These are phyloP conservation scores for Drosophila willistoni DNA, from an alignment of 1,140 invertebrate genomes.

Conservation along the genomic window DNA sequence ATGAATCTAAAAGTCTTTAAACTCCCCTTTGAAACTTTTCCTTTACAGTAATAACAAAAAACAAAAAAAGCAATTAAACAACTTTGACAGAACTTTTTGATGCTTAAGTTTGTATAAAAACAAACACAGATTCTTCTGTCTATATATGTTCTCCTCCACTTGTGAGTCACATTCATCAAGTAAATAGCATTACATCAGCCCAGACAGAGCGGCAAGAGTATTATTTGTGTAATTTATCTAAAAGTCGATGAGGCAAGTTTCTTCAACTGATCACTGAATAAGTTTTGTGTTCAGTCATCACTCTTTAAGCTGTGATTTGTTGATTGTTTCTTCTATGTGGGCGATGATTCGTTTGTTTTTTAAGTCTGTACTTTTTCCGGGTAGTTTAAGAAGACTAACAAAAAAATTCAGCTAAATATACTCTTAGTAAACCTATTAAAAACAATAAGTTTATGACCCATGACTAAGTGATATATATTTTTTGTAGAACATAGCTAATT, in stretches of 20 bases:
- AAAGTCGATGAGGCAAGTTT: constrained; percentile 43
- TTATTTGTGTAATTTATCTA: constrained; percentile 49
- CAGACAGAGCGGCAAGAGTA: neutral
- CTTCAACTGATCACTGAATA: constrained; percentile 16
- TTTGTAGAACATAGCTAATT: neutral
- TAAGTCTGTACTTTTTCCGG: neutral
- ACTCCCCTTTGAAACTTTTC: neutral
- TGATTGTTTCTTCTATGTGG: constrained; percentile 21
- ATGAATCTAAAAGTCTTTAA: neutral
- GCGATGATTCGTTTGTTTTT: constrained; percentile 33
- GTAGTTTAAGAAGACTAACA: neutral
- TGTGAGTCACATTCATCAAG: constrained; percentile 1
- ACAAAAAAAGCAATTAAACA: constrained; percentile 3
- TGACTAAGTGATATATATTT: neutral
- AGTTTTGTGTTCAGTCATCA: constrained; percentile 44
- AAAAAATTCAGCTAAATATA: neutral
- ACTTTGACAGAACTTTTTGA: neutral
- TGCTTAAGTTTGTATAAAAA: neutral
- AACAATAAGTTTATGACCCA: neutral
- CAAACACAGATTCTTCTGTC: neutral
- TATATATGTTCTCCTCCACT: neutral
- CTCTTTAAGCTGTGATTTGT: constrained; percentile 38
- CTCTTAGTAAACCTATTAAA: neutral
- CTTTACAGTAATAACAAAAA: neutral
- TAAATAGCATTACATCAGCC: constrained; percentile 6